Conservation (phyloP, 2,113 vertebrate species). For the Ia io region DNA sequence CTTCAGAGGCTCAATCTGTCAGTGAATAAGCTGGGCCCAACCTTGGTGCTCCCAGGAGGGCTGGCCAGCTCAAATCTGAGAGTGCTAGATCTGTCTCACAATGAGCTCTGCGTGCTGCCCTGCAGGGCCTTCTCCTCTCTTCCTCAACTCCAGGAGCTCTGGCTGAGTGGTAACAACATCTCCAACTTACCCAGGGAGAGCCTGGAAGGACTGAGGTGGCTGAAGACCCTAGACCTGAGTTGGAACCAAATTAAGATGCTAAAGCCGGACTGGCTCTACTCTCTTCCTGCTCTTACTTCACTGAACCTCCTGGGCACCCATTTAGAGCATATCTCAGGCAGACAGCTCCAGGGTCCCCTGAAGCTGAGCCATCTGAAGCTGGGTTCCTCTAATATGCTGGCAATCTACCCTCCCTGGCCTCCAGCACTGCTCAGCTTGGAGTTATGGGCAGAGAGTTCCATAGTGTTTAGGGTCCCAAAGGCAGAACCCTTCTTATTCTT, state of each 20-base stretch:
- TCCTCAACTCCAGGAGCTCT: constrained; percentile 41
- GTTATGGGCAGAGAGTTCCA: accelerated
- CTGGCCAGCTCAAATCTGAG: neutral
- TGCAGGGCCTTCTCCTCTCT: neutral
- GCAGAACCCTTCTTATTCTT: neutral
- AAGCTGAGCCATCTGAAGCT: constrained; percentile 20
- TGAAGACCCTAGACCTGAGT: constrained; percentile 38
- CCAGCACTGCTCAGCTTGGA: constrained; percentile 35
- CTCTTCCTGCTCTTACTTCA: neutral
- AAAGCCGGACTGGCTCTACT: neutral
- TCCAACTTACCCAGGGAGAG: constrained; percentile 8
- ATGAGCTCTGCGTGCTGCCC: neutral
- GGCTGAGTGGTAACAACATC: constrained; percentile 30
- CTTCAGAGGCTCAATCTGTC: constrained; percentile 49
- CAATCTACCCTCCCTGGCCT: neutral
- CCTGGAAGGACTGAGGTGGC: neutral
- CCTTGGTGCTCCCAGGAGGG: constrained; percentile 4
- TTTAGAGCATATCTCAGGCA: neutral
- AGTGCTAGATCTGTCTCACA: constrained; percentile 31
- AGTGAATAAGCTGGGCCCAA: constrained; percentile 44
- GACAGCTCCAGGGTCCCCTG: neutral
- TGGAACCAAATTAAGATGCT: constrained; percentile 54
- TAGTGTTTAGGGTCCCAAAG: neutral
- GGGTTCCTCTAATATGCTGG: neutral
- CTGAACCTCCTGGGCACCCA: constrained; percentile 22